Percentiles rank a stretch among this genome's conserved stretches.
These are phyloP conservation scores for Zosterops borbonicus DNA, from an alignment of 2,113 vertebrate genomes.

Conservation along the genomic window DNA sequence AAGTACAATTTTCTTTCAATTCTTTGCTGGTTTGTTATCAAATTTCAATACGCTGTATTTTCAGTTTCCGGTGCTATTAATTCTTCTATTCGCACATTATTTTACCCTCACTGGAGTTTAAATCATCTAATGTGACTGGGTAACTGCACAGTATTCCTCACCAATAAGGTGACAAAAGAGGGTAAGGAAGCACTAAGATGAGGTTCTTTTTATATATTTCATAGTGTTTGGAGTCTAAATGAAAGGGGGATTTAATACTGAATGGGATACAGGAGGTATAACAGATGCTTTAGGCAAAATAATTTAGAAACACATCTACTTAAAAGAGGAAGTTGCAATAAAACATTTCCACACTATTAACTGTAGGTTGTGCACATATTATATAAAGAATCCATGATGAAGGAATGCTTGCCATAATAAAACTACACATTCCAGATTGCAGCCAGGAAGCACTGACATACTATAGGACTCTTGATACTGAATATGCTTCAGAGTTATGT, in stretches of 20 bases:
- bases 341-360: conserved; percentile 51
- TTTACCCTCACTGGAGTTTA: not conserved
- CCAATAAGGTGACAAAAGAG: not conserved
- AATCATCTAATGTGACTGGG: not conserved
- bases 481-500: not conserved
- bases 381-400: conserved; percentile 12
- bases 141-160: not conserved
- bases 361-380: conserved; percentile 27
- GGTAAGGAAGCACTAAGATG: not conserved
- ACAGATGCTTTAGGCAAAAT: conserved; percentile 44
- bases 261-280: conserved; percentile 9
- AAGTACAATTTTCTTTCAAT: not conserved
- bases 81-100: not conserved
- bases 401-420: conserved; percentile 8
- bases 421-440: not conserved
- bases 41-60: not conserved
- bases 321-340: conserved; percentile 26
- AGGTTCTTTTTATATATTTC: not conserved
- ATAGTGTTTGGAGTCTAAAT: not conserved
- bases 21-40: rapidly evolving
- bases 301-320: conserved; percentile 48
- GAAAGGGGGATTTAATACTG: conserved; percentile 4
- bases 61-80: not conserved
- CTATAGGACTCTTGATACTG: not conserved
- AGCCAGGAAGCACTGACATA: not conserved